Evolutionary conservation across 2,797 vertebrate genomes (phyloP).

Genomic region (Pangasius mekongensis): DNA sequence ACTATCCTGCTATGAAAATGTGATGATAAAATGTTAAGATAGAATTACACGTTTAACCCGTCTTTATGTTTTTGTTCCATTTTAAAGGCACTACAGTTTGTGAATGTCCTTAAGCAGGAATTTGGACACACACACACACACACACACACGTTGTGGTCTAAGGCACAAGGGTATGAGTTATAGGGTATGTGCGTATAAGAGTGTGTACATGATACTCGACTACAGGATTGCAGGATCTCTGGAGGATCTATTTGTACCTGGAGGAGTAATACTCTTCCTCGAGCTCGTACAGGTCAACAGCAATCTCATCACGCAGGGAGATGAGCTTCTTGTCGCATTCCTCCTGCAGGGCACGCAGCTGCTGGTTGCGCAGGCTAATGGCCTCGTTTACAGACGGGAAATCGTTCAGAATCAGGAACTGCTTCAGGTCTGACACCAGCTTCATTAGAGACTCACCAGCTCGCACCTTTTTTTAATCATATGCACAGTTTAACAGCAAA

Average conservation of each 20-base stretch:
- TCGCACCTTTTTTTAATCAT: slow-evolving; percentile 81
- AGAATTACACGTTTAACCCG: not conserved
- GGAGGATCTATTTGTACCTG: slow-evolving; percentile 95
- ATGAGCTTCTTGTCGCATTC: slow-evolving; percentile 97
- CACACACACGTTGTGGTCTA: not conserved
- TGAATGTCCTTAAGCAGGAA: not conserved
- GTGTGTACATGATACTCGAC: slow-evolving; percentile 42
- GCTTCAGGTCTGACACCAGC: slow-evolving; percentile 96
- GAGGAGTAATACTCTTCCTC: slow-evolving; percentile 99
- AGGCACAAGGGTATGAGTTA: slow-evolving; percentile 50
- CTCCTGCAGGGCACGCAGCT: slow-evolving; percentile 89
- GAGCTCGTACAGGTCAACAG: slow-evolving; percentile 96
- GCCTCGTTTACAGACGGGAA: slow-evolving; percentile 97
- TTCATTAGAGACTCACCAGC: slow-evolving; percentile 98
- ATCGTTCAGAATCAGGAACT: slow-evolving; percentile 97
- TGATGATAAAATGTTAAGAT: not conserved
- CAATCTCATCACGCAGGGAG: slow-evolving; percentile 91
- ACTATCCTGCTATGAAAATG: not conserved
- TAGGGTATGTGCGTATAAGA: slow-evolving; percentile 51
- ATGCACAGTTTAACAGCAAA: slow-evolving; percentile 53
- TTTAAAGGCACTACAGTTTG: slow-evolving; percentile 32
- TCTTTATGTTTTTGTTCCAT: not conserved
- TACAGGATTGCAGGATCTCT: slow-evolving; percentile 60
- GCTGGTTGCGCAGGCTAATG: slow-evolving; percentile 93
- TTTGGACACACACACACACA: not conserved